These are phyloP conservation scores for Mus pahari DNA, from an alignment of 2,113 vertebrate species.

Conservation along the genomic window DNA sequence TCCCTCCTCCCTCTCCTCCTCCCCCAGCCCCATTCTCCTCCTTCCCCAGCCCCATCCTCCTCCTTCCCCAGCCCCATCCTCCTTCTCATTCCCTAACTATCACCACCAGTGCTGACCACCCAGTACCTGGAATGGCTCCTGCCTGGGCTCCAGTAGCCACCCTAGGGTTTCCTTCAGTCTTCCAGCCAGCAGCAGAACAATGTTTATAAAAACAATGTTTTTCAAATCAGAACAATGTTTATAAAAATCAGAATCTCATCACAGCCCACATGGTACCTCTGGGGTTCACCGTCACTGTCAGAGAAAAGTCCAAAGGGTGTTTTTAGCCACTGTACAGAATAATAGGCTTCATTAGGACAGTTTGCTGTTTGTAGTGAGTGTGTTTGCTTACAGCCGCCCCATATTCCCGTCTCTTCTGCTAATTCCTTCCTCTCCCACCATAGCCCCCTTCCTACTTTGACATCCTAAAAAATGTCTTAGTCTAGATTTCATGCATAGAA, in stretches of 20 bases:
- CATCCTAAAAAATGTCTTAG: neutral
- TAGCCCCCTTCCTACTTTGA: neutral
- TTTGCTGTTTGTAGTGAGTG: neutral
- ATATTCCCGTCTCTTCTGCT: neutral
- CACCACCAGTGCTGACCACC: neutral
- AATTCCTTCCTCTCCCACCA: neutral
- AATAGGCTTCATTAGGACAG: fast-evolving
- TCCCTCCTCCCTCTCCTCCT: neutral
- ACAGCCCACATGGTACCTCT: neutral
- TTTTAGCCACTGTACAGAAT: neutral
- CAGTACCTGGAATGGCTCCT: neutral
- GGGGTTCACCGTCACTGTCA: fast-evolving
- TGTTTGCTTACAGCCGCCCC: neutral
- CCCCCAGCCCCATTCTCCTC: too few species aligned
- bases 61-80: neutral
- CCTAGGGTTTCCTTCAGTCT: neutral
- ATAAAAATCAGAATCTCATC: neutral
- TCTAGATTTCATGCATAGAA: neutral
- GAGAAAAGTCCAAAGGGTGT: neutral
- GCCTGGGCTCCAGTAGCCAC: neutral
- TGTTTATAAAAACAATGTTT: neutral
- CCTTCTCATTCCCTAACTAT: neutral
- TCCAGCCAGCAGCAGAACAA: neutral
- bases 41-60: neutral
- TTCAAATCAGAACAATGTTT: neutral